These are phyloP conservation scores for Alethe diademata DNA, from an alignment of 2,113 vertebrate genomes.

Conservation along the genomic window DNA sequence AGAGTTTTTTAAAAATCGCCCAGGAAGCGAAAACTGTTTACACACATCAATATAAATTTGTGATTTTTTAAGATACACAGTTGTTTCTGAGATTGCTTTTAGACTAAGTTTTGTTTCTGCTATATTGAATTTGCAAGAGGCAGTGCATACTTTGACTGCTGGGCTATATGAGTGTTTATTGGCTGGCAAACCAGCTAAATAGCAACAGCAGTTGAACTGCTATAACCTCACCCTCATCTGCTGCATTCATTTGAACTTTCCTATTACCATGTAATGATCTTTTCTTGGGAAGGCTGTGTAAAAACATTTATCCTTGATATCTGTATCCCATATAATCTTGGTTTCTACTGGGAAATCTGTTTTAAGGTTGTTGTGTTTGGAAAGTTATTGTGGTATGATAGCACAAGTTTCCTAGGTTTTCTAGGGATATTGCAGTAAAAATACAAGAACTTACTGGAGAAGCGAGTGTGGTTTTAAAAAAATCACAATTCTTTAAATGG, in stretches of 20 bases:
- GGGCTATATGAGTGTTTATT: neutral
- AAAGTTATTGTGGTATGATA: neutral
- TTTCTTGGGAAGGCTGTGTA: neutral
- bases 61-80: neutral
- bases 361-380: neutral
- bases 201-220: neutral
- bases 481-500: neutral
- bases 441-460: neutral
- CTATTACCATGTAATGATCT: neutral
- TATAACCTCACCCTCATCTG: neutral
- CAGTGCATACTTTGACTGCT: neutral
- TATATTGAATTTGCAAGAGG: neutral
- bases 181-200: neutral
- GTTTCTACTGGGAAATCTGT: neutral
- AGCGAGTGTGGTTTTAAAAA: neutral
- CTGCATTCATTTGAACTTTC: neutral
- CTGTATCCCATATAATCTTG: neutral
- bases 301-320: neutral
- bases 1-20: neutral
- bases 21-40: neutral
- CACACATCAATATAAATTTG: neutral
- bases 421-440: neutral
- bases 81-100: neutral
- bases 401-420: neutral
- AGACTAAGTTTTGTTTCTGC: neutral